Percentiles rank a stretch among this genome's conserved stretches.
Conservation (phyloP, 2,888 invertebrate species). For the Sphaerolaimus hirsutus region DNA sequence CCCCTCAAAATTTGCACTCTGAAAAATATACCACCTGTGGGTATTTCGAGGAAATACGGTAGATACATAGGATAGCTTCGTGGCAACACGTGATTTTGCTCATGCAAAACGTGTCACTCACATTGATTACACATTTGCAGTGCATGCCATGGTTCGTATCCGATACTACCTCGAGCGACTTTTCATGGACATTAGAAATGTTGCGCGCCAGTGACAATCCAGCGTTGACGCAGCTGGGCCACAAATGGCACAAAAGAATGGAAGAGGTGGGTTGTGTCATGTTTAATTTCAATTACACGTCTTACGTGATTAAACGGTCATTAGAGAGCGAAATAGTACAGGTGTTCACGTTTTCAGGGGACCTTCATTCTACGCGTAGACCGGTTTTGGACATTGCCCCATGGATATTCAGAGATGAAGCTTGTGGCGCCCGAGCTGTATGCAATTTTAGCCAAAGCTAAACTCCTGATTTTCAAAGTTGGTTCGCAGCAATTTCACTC, state of each 20-base stretch:
- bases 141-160: constrained; percentile 83
- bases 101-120: not conserved
- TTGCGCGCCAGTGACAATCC: constrained; percentile 13
- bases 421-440: constrained; percentile 43
- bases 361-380: constrained; percentile 9
- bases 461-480: constrained; percentile 15
- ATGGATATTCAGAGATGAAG: constrained; percentile 53
- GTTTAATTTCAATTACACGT: too few species aligned
- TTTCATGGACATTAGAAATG: constrained; percentile 41
- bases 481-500: too few species aligned
- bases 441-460: constrained; percentile 36
- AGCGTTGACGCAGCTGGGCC: constrained; percentile 10
- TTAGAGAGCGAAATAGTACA: too few species aligned
- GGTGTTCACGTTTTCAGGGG: constrained; percentile 5
- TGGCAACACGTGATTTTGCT: too few species aligned
- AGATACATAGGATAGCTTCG: too few species aligned
- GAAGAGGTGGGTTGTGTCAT: too few species aligned
- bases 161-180: constrained; percentile 53
- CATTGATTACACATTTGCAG: too few species aligned
- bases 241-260: constrained; percentile 34
- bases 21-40: too few species aligned
- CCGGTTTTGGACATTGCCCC: constrained; percentile 62
- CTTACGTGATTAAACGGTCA: too few species aligned
- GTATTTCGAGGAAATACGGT: too few species aligned
- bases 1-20: too few species aligned